Percentiles rank a stretch among this genome's conserved stretches.
Conservation (phyloP, 2,113 vertebrate species). For the Acanthochromis polyacanthus region DNA sequence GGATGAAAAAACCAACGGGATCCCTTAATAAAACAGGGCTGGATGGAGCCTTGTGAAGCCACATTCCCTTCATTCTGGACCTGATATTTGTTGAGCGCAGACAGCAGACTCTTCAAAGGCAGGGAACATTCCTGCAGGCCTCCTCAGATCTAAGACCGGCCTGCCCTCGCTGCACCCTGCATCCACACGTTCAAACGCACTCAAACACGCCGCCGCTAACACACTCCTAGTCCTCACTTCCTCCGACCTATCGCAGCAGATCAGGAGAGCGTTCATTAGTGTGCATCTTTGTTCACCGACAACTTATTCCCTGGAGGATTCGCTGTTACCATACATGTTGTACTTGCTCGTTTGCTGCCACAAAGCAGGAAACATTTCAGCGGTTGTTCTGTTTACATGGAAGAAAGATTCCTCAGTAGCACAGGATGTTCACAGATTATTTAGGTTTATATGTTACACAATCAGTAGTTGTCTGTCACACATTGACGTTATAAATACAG, state of each 20-base stretch:
- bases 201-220: conserved; percentile 3
- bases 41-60: conserved; percentile 76
- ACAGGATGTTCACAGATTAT: not conserved
- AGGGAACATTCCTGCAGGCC: conserved; percentile 81
- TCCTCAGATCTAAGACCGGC: conserved; percentile 73
- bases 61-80: conserved; percentile 82
- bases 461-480: no score
- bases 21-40: conserved; percentile 83
- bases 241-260: conserved; percentile 24
- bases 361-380: not conserved
- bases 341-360: not conserved
- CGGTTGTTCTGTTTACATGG: not conserved
- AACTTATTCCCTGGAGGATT: not conserved
- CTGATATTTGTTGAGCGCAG: conserved; percentile 80
- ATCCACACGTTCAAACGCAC: not conserved
- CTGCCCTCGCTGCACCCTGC: conserved; percentile 63
- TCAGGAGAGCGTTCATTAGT: conserved; percentile 3
- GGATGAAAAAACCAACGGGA: conserved; percentile 72
- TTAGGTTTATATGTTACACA: no score
- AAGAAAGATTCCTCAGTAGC: not conserved
- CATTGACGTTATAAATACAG: no score
- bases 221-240: conserved; percentile 36
- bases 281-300: conserved; percentile 3
- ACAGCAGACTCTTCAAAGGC: conserved; percentile 81
- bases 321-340: not conserved